Conservation (phyloP, 2,113 vertebrate genomes). For the Bubalus kerabau region DNA sequence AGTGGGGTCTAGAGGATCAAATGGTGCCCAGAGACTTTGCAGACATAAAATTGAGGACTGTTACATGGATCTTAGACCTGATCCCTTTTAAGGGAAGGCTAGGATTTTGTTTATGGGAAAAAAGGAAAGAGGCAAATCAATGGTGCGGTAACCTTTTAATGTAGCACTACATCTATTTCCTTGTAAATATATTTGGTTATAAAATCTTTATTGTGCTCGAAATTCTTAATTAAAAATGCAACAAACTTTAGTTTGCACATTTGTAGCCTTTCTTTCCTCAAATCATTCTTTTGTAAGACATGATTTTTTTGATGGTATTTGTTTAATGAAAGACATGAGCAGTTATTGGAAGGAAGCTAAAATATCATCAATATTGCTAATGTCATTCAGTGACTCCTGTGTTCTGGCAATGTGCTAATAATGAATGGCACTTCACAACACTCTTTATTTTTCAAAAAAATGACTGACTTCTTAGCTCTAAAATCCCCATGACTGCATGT, state of each 20-base stretch:
- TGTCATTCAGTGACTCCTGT: not conserved
- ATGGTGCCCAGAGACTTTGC: not conserved
- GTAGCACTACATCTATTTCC: conserved; percentile 17
- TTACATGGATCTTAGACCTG: not conserved
- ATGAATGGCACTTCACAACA: not conserved
- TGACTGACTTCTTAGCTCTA: not conserved
- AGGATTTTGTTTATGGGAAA: not conserved
- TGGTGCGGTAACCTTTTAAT: conserved; percentile 10
- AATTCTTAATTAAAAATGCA: conserved; percentile 62
- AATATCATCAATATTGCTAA: not conserved
- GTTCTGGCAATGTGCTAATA: not conserved
- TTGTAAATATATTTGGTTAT: conserved; percentile 44
- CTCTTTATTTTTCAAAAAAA: not conserved
- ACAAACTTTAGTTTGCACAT: conserved; percentile 49
- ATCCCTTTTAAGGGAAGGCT: not conserved
- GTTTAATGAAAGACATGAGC: conserved; percentile 37
- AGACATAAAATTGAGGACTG: not conserved
- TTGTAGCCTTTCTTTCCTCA: conserved; percentile 26
- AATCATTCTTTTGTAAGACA: conserved; percentile 42
- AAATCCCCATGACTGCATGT: not conserved
- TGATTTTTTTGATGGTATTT: conserved; percentile 28
- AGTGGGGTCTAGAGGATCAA: not conserved
- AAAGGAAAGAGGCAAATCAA: conserved; percentile 16
- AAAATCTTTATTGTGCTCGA: conserved; percentile 61
- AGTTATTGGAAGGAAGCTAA: conserved; percentile 16